Evolutionary conservation across 2,888 invertebrate species (phyloP), one percentile per base, ranked within the genome.

Genomic region (Urechis unicinctus): DNA sequence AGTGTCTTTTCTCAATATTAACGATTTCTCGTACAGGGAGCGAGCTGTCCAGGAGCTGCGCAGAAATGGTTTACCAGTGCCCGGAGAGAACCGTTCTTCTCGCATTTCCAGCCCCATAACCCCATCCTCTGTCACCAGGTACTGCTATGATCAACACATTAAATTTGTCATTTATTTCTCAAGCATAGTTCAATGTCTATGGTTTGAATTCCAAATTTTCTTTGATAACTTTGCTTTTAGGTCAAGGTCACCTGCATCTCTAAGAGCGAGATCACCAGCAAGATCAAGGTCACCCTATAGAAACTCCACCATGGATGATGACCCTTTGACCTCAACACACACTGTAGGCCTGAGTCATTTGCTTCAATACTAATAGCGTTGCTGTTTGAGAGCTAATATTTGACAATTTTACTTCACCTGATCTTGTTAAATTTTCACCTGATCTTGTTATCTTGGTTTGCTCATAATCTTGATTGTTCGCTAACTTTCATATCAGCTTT

Each of bases 41-140:
- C 62, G 77, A 50, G 70, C 74, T 3, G 67, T 73, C 5, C 77
- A 77, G 62, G 77, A 77, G 59, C 57, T 77, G 54, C 62, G 74
- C 43, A 64, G 74, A 21, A 67, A 72, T 61, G 73, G 74, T 28
- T 62, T 74, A 25, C 61, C 63, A 1, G 69, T 74, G 26, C 73
- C 74, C 17, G 63, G 59, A 0, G 58, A 58, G 51, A 28, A 42
- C 21, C 30, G 50, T 9, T 36, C 9, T 36, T 13, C 9, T 17
- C 9, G 9, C 9, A 13, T 17, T 17, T 9, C 17, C 36, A 36
- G 36, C 17, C 36, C 36, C 17, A 17, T 36, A 9, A 36, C 9
- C 36, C 9, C 9, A 17, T n/a, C n/a, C n/a, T n/a, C n/a, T n/a
- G 9, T 36, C 36, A 36, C 36, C 36, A 36, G 36, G 36, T 36